These are phyloP conservation scores for Nemopilema nomurai DNA, from an alignment of 30 jellyfish, hydroid and myxozoan genomes.

Conservation along the genomic window DNA sequence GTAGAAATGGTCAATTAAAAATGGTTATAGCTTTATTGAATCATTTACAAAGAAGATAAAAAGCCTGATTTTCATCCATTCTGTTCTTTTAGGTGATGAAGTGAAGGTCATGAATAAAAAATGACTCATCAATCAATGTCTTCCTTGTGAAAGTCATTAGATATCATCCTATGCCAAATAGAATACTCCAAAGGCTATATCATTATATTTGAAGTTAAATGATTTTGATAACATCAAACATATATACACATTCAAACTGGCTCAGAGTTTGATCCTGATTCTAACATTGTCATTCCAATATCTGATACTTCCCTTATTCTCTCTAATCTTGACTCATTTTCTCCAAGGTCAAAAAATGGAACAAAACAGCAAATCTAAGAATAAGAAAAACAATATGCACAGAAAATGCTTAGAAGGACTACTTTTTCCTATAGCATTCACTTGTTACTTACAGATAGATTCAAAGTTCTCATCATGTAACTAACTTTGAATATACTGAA, in stretches of 20 bases:
- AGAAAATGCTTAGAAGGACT: background rate
- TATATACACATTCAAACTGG: conserved; percentile 8
- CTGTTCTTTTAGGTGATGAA: too few species aligned
- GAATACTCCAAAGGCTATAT: background rate
- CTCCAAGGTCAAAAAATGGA: conserved; percentile 85
- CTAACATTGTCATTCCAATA: conserved; percentile 45
- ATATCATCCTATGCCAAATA: too few species aligned
- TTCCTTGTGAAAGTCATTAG: too few species aligned
- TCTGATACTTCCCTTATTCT: conserved; percentile 58
- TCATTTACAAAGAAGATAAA: too few species aligned
- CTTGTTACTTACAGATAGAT: background rate
- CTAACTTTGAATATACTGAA: too few species aligned
- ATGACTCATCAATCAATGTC: too few species aligned
- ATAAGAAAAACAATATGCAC: background rate
- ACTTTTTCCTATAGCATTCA: background rate
- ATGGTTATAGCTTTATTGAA: too few species aligned
- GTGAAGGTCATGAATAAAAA: too few species aligned
- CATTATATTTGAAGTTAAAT: too few species aligned
- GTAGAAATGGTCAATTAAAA: too few species aligned
- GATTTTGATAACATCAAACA: background rate
- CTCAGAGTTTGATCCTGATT: conserved; percentile 38
- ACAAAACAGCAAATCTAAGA: conserved; percentile 70
- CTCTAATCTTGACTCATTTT: conserved; percentile 67
- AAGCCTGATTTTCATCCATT: too few species aligned
- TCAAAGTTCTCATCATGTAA: too few species aligned